phyloP scores from a whole-genome alignment of 2,113 vertebrate species.

The Gymnobelideus leadbeateri region DNA sequence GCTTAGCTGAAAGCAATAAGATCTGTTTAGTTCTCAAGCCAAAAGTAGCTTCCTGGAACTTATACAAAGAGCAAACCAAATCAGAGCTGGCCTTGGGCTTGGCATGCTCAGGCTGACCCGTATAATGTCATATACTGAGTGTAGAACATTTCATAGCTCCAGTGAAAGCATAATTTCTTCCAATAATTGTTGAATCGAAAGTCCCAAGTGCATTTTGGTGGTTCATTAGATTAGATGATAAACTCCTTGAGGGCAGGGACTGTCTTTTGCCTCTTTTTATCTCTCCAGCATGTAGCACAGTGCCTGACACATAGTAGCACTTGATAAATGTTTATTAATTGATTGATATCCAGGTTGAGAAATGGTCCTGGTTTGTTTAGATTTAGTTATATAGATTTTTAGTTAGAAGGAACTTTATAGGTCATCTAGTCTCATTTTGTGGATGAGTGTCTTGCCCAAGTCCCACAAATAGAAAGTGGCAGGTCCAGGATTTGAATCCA shows the following conservation, averaged over 20 bases:
- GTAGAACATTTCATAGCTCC: neutral
- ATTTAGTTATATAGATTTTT: neutral
- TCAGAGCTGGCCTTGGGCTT: neutral
- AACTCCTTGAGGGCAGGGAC: neutral
- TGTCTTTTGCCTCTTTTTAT: neutral
- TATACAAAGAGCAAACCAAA: slow-evolving; percentile 21
- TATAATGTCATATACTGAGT: neutral
- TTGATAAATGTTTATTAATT: neutral
- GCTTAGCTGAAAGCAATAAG: neutral
- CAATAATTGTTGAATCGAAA: neutral
- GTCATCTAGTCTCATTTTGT: neutral
- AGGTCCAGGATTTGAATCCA: neutral
- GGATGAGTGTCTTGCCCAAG: neutral
- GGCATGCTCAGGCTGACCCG: neutral
- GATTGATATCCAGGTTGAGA: neutral
- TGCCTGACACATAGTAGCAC: neutral
- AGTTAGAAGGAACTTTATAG: neutral
- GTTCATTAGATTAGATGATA: neutral
- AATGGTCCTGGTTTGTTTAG: neutral
- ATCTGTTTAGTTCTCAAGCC: neutral
- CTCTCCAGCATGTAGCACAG: neutral
- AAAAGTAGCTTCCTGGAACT: slow-evolving; percentile 1
- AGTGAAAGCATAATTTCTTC: neutral
- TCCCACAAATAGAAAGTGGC: neutral
- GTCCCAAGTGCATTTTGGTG: neutral